Evolutionary conservation across 1,140 invertebrate species (phyloP).

Genomic region (Aphelenchoides avenae): DNA sequence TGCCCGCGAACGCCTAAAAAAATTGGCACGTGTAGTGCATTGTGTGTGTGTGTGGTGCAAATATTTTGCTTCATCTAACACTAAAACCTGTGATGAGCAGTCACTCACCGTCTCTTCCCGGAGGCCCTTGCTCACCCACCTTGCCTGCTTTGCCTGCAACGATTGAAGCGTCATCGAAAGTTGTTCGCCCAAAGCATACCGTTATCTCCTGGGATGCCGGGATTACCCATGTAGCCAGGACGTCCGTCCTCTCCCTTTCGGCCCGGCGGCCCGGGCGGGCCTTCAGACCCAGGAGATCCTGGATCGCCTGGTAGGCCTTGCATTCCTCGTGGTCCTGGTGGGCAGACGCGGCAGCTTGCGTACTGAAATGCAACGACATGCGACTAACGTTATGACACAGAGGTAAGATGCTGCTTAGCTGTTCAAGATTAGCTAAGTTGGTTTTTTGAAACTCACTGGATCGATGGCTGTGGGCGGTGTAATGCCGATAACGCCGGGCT

Average conservation of each 20-base stretch:
- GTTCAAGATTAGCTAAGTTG: too few relatives aligned
- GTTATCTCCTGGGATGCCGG: slow-evolving; percentile 39
- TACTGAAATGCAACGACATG: slow-evolving; percentile 29
- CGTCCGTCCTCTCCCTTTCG: slow-evolving; percentile 37
- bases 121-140: slow-evolving; percentile 34
- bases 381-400: not conserved
- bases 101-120: slow-evolving; percentile 37
- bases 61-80: too few relatives aligned
- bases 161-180: too few relatives aligned
- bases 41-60: too few relatives aligned
- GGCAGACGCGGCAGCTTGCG: slow-evolving; percentile 50
- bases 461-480: slow-evolving; percentile 55
- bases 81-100: too few relatives aligned
- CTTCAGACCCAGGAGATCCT: slow-evolving; percentile 27
- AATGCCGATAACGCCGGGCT: slow-evolving; percentile 49
- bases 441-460: slow-evolving; percentile 33
- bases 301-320: slow-evolving; percentile 28
- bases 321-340: slow-evolving; percentile 33
- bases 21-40: too few relatives aligned
- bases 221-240: slow-evolving; percentile 38
- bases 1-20: slow-evolving; percentile 37
- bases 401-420: too few relatives aligned
- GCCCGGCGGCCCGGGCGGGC: slow-evolving; percentile 28
- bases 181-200: too few relatives aligned
- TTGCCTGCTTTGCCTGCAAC: slow-evolving; percentile 37